A percentile compares a stretch with the other conserved stretches of the same genome.
Evolutionary conservation across 2,888 invertebrate genomes (phyloP).

Genomic region (Crioceris asparagi): DNA sequence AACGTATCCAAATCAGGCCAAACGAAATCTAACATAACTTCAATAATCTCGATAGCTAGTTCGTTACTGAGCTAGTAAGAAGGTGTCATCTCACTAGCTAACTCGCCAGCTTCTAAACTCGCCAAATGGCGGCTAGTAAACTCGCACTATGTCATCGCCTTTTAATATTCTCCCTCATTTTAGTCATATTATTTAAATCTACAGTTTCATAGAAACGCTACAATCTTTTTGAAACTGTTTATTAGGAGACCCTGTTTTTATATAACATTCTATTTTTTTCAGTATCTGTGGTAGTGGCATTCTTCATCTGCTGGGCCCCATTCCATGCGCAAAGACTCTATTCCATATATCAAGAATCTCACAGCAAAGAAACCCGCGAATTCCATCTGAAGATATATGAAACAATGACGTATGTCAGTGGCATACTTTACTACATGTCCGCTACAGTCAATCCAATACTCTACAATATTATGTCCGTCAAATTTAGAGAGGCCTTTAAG

Average conservation of each 20-base stretch:
- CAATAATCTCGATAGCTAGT: too few relatives aligned
- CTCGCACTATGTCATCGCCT: too few relatives aligned
- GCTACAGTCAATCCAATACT: conserved; percentile 87
- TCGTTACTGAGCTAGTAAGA: too few relatives aligned
- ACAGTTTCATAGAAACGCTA: too few relatives aligned
- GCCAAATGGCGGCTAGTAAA: too few relatives aligned
- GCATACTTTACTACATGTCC: conserved; percentile 81
- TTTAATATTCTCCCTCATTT: too few relatives aligned
- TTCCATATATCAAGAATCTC: conserved; percentile 52
- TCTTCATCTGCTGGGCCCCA: conserved; percentile 83
- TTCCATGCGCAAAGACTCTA: conserved; percentile 85
- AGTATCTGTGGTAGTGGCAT: conserved; percentile 84
- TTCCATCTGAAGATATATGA: conserved; percentile 25
- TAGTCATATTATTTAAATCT: too few relatives aligned
- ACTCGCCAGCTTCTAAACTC: too few relatives aligned
- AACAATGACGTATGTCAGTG: conserved; percentile 69
- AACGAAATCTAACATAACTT: too few relatives aligned
- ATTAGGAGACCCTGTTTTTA: background rate
- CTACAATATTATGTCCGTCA: conserved; percentile 89
- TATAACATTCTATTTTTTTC: conserved; percentile 31
- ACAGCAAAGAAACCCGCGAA: conserved; percentile 31
- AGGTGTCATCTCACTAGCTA: too few relatives aligned
- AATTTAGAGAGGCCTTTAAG: conserved; percentile 86
- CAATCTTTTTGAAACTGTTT: background rate
- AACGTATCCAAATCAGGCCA: too few relatives aligned